phyloP scores from a whole-genome alignment of 23 tunicate genomes.

The Diplosoma virens region DNA sequence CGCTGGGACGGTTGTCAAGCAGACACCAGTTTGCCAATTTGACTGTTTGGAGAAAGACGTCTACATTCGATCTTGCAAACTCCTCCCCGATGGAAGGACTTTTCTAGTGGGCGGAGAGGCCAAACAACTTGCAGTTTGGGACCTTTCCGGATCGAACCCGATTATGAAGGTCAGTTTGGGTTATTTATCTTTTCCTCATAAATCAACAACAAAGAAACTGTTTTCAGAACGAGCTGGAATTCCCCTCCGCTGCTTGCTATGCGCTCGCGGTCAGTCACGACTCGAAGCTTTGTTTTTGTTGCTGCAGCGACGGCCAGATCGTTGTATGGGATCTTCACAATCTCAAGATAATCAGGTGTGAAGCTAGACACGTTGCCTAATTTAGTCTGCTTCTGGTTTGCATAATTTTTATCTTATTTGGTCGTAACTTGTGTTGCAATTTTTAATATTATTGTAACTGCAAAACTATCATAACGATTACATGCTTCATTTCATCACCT shows the following conservation, averaged over 20 bases:
- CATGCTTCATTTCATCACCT: no score
- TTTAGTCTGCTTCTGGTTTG: no score
- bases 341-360: conserved; percentile 65
- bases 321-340: conserved; percentile 83
- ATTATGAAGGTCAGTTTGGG: conserved; percentile 38
- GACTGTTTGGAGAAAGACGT: conserved; percentile 86
- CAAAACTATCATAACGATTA: no score
- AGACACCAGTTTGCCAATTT: conserved; percentile 72
- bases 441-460: no score
- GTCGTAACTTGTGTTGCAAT: no score
- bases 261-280: conserved; percentile 79
- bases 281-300: conserved; percentile 76
- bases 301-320: conserved; percentile 86
- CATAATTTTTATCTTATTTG: no score
- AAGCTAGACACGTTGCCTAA: no score
- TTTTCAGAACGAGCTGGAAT: conserved; percentile 58
- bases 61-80: conserved; percentile 90
- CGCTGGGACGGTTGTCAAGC: conserved; percentile 42
- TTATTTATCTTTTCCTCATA: background rate
- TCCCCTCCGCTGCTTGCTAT: conserved; percentile 65
- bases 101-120: conserved; percentile 96
- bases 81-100: conserved; percentile 86
- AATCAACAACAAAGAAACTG: background rate
- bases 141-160: conserved; percentile 55
- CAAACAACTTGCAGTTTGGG: conserved; percentile 84